Conservation (phyloP, 1,140 invertebrate species). For the Drosophila oshimai region DNA sequence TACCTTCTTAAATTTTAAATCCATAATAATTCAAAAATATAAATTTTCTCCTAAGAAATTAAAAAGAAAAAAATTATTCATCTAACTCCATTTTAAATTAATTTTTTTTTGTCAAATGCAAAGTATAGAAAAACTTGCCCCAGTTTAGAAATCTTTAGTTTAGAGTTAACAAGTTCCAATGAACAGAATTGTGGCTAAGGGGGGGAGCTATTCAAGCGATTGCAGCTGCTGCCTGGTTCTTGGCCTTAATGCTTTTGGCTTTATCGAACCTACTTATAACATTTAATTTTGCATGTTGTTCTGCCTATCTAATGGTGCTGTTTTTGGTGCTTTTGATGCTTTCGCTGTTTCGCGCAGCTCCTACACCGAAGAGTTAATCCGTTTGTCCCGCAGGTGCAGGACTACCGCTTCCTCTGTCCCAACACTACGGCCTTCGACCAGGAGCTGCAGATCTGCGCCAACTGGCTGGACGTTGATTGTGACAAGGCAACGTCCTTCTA, state of each 20-base stretch:
- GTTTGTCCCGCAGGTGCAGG: constrained; percentile 86
- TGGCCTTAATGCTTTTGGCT: constrained; percentile 27
- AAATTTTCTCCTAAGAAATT: too few species aligned
- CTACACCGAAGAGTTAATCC: constrained; percentile 74
- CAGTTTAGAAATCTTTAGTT: background rate
- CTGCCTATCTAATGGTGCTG: constrained; percentile 68
- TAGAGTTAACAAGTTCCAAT: constrained; percentile 8
- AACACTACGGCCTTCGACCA: constrained; percentile 96
- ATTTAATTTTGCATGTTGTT: constrained; percentile 77
- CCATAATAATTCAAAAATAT: too few species aligned
- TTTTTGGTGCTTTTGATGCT: constrained; percentile 50
- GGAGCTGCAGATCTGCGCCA: constrained; percentile 94
- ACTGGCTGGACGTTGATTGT: constrained; percentile 95
- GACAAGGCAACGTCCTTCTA: constrained; percentile 90
- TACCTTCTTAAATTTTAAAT: too few species aligned
- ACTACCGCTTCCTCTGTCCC: constrained; percentile 94
- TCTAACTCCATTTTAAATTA: too few species aligned
- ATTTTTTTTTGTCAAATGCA: background rate
- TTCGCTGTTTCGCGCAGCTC: constrained; percentile 63
- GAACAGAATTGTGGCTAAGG: background rate
- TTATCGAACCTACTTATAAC: constrained; percentile 43
- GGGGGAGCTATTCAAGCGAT: background rate
- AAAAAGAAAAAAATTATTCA: too few species aligned
- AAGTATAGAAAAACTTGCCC: background rate
- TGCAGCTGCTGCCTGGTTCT: constrained; percentile 16